Conservation (phyloP, 2,888 invertebrate species). For the Pollenia labialis region DNA sequence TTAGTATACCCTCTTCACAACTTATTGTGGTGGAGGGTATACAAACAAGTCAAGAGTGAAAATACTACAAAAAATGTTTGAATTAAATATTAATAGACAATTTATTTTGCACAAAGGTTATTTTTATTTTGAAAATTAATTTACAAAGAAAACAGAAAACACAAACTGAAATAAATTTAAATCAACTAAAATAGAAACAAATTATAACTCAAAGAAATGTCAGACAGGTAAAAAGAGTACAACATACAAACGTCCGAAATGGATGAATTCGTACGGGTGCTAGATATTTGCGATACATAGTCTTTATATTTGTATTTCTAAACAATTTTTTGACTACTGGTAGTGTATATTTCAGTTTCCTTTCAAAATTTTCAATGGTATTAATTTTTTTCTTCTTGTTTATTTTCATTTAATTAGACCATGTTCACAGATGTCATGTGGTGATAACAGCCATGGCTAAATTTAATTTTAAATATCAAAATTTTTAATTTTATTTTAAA, state of each 20-base stretch:
- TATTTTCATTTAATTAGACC: slow-evolving; percentile 68
- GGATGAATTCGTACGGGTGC: background rate
- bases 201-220: slow-evolving; percentile 43
- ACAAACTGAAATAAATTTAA: slow-evolving; percentile 24
- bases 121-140: slow-evolving; percentile 40
- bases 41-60: slow-evolving; percentile 4
- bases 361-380: slow-evolving; percentile 50
- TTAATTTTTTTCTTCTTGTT: slow-evolving; percentile 25
- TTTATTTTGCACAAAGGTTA: slow-evolving; percentile 34
- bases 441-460: slow-evolving; percentile 69
- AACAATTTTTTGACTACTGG: background rate
- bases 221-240: slow-evolving; percentile 54
- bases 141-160: slow-evolving; percentile 3
- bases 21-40: too few species aligned
- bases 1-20: too few species aligned
- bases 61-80: slow-evolving; percentile 17
- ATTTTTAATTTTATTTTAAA: slow-evolving; percentile 22
- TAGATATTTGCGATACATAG: background rate
- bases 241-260: background rate
- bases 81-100: slow-evolving; percentile 44
- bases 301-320: background rate
- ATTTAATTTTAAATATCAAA: slow-evolving; percentile 36
- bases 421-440: slow-evolving; percentile 70
- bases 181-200: slow-evolving; percentile 32
- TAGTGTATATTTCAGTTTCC: slow-evolving; percentile 29